Base-by-base conservation (phyloP, 2,797 vertebrate species). In the Thamnophis elegans region DNA sequence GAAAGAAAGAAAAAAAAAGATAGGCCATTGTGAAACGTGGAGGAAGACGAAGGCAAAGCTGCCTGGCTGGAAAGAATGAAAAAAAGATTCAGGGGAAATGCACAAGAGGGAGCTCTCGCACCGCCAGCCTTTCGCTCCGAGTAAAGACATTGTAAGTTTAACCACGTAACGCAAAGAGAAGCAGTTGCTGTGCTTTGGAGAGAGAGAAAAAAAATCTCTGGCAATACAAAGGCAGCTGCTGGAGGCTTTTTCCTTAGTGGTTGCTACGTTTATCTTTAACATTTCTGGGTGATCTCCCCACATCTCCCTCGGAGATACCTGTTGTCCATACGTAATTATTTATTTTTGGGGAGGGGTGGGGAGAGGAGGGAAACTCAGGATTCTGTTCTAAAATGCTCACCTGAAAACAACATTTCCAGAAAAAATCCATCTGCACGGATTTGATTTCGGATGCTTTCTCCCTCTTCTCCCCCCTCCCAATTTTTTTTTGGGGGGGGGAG, bases 101-200 rank as follows among this genome's bases (percentile, higher is more conserved):
- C 92, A 47, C 92, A 62, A 85, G 92, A 26, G 89, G 92, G 92
- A 14, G 56, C n/a, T 42, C 89, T 9, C 10, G n/a, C 47, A 1
- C 56, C 11, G 3, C 42, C 20, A n/a, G 47, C 20, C 10, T 87
- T 68, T 60, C n/a, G 53, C 89, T 28, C 36, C 0, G 73, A 1
- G 73, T 22, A 82, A 42, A 36, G 73, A 82, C 36, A 59, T 28
- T 8, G 9, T 16, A 58, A 28, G 6, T 78, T 36, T 87, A 89
- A 85, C 51, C n/a, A 89, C 55, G 36, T 42, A 85, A 65, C 1
- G 51, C n/a, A 32, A 32, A 65, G 53, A 51, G 85, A 26, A 25
- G 25, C 85, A 54, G 6, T 47, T 47, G 56, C 36, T 26, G 56
- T 60, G 56, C 26, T 32, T 42, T 25, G 26, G 16, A 8, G 47